These are phyloP conservation scores for Protobothrops mucrosquamatus DNA, from an alignment of 2,113 vertebrate genomes.

Conservation along the genomic window DNA sequence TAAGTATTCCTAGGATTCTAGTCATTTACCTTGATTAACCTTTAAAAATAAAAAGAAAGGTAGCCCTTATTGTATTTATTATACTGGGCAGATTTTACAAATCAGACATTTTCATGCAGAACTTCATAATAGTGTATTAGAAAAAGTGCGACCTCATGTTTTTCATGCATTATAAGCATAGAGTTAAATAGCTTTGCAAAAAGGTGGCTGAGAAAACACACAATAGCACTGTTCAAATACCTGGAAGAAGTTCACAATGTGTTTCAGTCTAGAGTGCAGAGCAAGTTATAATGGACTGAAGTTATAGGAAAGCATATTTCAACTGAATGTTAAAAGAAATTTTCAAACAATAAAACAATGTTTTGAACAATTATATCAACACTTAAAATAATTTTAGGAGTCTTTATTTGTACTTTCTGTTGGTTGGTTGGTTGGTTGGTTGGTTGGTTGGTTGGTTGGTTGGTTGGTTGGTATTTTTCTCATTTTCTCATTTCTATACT, in stretches of 20 bases:
- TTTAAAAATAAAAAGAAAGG: constrained; percentile 47
- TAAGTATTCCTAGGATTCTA: background rate
- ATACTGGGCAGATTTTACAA: constrained; percentile 12
- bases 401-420: background rate
- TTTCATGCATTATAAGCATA: background rate
- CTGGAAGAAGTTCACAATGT: background rate
- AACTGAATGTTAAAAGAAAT: background rate
- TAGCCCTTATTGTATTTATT: constrained; percentile 47
- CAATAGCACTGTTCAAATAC: background rate
- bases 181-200: background rate
- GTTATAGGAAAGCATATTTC: background rate
- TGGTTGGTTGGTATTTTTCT: background rate
- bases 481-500: background rate
- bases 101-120: constrained; percentile 10
- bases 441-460: background rate
- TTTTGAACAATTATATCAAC: background rate
- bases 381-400: background rate
- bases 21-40: constrained; percentile 23
- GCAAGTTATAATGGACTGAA: background rate
- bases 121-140: background rate
- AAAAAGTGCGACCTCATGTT: background rate
- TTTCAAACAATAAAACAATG: background rate
- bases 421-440: background rate
- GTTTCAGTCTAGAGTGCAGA: background rate
- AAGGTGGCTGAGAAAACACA: background rate